Evolutionary conservation across 1,140 invertebrate species (phyloP).

Genomic region (Homarus americanus): DNA sequence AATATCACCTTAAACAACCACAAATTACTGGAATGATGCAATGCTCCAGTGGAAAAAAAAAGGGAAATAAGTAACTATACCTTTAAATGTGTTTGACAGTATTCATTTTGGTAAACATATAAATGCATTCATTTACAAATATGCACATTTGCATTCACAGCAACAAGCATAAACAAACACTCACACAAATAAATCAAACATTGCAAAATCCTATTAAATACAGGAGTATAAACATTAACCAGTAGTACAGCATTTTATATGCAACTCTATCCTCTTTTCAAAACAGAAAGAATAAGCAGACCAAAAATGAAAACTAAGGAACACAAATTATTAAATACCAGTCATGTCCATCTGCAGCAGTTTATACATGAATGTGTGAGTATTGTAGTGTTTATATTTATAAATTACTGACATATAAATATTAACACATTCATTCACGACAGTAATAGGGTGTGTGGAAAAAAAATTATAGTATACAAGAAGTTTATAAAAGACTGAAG

Average conservation of each 20-base stretch:
- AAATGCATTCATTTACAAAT: neutral
- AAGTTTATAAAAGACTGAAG: neutral
- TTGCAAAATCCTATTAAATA: conserved; percentile 8
- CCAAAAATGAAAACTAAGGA: neutral
- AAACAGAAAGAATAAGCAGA: neutral
- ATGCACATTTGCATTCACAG: neutral
- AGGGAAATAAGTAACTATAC: neutral
- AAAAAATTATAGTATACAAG: neutral
- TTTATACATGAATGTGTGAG: too few relatives aligned
- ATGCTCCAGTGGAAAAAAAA: neutral
- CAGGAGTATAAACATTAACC: conserved; percentile 13
- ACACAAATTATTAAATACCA: neutral
- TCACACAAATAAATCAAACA: neutral
- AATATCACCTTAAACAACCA: neutral
- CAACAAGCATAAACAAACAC: neutral
- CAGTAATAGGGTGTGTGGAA: neutral
- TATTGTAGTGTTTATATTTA: neutral
- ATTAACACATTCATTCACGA: neutral
- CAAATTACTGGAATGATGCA: neutral
- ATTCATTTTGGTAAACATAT: neutral
- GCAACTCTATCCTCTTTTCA: neutral
- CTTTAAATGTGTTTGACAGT: neutral
- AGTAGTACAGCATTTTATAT: neutral
- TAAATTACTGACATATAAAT: too few relatives aligned
- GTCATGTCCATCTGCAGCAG: too few relatives aligned